phyloP scores from a whole-genome alignment of 2,113 vertebrate species.

The Mus spicilegus region DNA sequence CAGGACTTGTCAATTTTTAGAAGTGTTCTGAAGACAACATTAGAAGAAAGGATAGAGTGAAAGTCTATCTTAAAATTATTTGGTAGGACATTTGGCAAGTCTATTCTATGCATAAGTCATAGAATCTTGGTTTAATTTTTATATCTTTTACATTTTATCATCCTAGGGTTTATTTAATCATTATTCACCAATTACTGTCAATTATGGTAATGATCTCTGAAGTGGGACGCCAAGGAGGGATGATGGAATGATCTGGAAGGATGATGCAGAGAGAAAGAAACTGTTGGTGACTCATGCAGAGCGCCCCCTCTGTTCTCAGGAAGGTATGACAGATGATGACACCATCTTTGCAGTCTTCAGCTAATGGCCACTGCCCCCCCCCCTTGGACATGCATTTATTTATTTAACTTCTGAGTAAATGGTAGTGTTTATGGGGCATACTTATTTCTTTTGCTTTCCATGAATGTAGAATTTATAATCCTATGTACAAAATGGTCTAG shows the following conservation, averaged over 20 bases:
- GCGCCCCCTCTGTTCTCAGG: background rate
- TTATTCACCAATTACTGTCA: background rate
- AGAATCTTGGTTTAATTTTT: background rate
- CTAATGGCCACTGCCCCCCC: background rate
- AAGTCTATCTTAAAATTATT: conserved; percentile 17
- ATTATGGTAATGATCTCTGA: background rate
- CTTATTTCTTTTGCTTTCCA: background rate
- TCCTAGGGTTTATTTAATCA: background rate
- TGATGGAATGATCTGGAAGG: background rate
- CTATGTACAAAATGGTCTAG: background rate
- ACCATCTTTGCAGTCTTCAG: background rate
- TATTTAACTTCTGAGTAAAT: background rate
- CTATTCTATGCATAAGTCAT: background rate
- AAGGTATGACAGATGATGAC: background rate
- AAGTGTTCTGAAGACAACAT: background rate
- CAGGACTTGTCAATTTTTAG: background rate
- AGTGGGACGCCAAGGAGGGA: background rate
- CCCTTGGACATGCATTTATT: background rate
- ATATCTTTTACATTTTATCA: background rate
- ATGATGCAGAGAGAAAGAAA: background rate
- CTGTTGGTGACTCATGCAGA: too few relatives aligned
- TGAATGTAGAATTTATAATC: background rate
- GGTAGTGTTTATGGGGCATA: background rate
- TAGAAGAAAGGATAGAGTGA: background rate
- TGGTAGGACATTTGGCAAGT: background rate